Base-by-base conservation (phyloP, 2,888 invertebrate species). In the Dorcus hopei region DNA sequence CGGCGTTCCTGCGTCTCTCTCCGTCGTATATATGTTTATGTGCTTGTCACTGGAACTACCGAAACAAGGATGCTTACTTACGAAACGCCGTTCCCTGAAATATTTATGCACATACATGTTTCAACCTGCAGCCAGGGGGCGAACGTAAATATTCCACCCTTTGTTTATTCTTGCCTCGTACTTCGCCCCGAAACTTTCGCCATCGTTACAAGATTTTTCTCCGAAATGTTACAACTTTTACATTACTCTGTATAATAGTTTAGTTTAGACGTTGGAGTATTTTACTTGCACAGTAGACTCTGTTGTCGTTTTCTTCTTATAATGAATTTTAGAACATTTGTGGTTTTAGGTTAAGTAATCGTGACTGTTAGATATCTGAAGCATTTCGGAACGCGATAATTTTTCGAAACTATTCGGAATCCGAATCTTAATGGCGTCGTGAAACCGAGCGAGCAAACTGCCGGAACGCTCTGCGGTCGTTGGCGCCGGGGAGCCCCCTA, bases 371-470 rank as follows among this genome's bases (percentile, higher is more conserved):
- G 59, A 49, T 54, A 59, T 57, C 54, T 54, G 47, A 38, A 33
- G 40, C 58, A 48, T 57, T 57, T 51, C 49, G 58, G 60, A 57
- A 50, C 52, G 58, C 54, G 60, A 55, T 54, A 58, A 62, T 61
- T 62, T 62, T 63, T 63, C 58, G 57, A 57, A 61, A 61, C 59
- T 61, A 62, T 56, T 54, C 57, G 49, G 59, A 57, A 58, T 61
- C 62, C 64, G 61, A 65, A 66, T 64, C 65, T 63, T 63, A 67
- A 66, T 65, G 59, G 64, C 63, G 61, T 65, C 67, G 54, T 59
- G 60, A 62, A 66, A 63, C 55, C 65, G 53, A 54, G 61, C 59
- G 57, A 54, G 64, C 61, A 63, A 64, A 65, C 63, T 65, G 53
- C 61, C 64, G 63, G 65, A 66, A 68, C 63, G 61, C 54, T 58